A percentile compares a stretch with the other conserved stretches of the same genome.
These are phyloP conservation scores for Poeciliopsis presidionis DNA, from an alignment of 2,797 vertebrate species.

Conservation along the genomic window DNA sequence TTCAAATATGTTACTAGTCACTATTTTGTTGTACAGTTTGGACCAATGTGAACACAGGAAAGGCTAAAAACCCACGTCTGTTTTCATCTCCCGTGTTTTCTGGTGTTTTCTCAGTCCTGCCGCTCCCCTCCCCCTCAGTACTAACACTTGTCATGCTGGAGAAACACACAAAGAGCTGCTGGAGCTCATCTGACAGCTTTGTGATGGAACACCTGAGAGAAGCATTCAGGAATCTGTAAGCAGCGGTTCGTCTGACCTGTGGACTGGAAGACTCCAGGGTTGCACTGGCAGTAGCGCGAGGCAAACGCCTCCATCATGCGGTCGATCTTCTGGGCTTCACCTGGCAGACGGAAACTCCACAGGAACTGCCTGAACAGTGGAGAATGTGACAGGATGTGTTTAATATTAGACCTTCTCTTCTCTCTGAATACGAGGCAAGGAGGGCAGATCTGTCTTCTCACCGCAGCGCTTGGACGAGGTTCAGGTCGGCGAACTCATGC, in stretches of 20 bases:
- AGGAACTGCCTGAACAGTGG: slow-evolving; percentile 88
- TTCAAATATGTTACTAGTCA: background rate
- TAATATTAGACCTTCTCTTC: background rate
- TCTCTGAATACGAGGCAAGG: background rate
- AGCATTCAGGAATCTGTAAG: background rate
- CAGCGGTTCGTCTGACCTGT: slow-evolving; percentile 83
- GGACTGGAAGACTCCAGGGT: slow-evolving; percentile 96
- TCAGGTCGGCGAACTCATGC: slow-evolving; percentile 97
- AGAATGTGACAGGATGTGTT: slow-evolving; percentile 7
- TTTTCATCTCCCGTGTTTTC: background rate
- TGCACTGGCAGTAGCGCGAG: slow-evolving; percentile 95
- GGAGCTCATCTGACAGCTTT: slow-evolving; percentile 9
- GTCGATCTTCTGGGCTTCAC: slow-evolving; percentile 98
- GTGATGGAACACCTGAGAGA: background rate
- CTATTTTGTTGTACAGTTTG: background rate
- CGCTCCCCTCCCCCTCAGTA: background rate
- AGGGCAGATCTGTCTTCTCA: slow-evolving; percentile 54
- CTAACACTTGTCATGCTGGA: background rate
- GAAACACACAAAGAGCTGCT: background rate
- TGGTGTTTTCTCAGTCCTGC: background rate
- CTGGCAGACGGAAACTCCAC: slow-evolving; percentile 96
- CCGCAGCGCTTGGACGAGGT: slow-evolving; percentile 95
- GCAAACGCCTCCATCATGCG: slow-evolving; percentile 99
- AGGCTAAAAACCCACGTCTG: background rate
- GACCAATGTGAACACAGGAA: background rate